These are phyloP conservation scores for Grammomys dolichurus DNA, from an alignment of 2,113 vertebrate genomes.

Conservation along the genomic window DNA sequence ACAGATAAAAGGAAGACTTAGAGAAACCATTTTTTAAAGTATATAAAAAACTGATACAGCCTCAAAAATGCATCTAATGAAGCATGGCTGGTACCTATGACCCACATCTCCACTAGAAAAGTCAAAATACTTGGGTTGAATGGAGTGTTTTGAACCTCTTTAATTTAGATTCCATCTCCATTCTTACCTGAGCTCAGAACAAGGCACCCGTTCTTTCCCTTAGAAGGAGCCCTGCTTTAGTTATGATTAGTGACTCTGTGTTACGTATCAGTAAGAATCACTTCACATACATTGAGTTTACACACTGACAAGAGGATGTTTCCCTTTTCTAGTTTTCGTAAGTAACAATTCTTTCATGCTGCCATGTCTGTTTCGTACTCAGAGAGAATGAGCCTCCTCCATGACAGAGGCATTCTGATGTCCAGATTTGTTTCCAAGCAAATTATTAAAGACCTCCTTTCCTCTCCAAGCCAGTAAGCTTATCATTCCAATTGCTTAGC, in stretches of 20 bases:
- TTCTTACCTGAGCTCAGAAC: not conserved
- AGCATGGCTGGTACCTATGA: not conserved
- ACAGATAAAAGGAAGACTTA: not conserved
- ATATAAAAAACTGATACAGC: not conserved
- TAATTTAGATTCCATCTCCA: not conserved
- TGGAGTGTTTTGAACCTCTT: not conserved
- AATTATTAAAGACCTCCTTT: constrained; percentile 26
- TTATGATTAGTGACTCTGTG: not conserved
- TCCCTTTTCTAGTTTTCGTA: too few relatives aligned
- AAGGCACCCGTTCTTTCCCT: not conserved
- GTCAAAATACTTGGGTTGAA: not conserved
- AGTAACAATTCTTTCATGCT: not conserved
- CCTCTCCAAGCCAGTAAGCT: constrained; percentile 21
- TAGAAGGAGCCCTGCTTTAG: not conserved
- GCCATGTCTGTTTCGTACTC: not conserved
- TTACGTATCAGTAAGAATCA: not conserved
- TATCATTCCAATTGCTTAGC: not conserved
- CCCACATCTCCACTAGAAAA: not conserved
- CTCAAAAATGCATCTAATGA: not conserved
- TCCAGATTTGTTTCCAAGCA: constrained; percentile 10
- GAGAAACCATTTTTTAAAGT: not conserved
- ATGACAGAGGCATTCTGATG: not conserved
- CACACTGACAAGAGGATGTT: not conserved
- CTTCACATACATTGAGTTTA: not conserved
- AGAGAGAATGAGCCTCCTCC: not conserved